These are phyloP conservation scores for Cotesia vestalis DNA, from an alignment of 1,140 invertebrate genomes.

Conservation along the genomic window DNA sequence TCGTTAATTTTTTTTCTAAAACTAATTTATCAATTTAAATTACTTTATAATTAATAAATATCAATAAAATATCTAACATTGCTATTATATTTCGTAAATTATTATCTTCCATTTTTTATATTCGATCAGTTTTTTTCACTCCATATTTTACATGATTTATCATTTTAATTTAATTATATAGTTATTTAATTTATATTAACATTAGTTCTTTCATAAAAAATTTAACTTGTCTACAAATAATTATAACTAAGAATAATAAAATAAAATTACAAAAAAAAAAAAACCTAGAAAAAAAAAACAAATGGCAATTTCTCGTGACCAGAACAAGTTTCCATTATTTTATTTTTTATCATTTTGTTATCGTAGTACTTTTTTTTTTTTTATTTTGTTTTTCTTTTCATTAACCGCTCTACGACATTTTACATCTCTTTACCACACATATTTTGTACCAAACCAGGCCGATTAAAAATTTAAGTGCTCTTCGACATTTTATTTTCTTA, in stretches of 20 bases:
- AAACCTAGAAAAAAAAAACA: conserved; percentile 55
- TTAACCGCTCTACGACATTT: conserved; percentile 56
- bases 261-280: conserved; percentile 43
- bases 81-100: conserved; percentile 61
- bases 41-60: conserved; percentile 60
- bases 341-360: too few relatives aligned
- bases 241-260: conserved; percentile 50
- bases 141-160: too few relatives aligned
- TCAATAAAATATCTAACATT: conserved; percentile 66
- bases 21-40: conserved; percentile 48
- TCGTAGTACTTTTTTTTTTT: too few relatives aligned
- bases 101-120: conserved; percentile 51
- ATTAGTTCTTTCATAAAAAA: conserved; percentile 53
- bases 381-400: conserved; percentile 36
- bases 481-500: conserved; percentile 6
- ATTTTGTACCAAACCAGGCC: conserved; percentile 66
- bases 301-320: conserved; percentile 67
- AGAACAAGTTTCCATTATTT: conserved; percentile 61
- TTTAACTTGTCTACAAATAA: conserved; percentile 54
- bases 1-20: conserved; percentile 35
- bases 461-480: conserved; percentile 57
- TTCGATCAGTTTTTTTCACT: conserved; percentile 44
- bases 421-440: conserved; percentile 59
- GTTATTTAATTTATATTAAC: conserved; percentile 57
- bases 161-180: conserved; percentile 57